Base-by-base conservation (phyloP, 2,113 vertebrate genomes). In the Coregonus clupeaformis region DNA sequence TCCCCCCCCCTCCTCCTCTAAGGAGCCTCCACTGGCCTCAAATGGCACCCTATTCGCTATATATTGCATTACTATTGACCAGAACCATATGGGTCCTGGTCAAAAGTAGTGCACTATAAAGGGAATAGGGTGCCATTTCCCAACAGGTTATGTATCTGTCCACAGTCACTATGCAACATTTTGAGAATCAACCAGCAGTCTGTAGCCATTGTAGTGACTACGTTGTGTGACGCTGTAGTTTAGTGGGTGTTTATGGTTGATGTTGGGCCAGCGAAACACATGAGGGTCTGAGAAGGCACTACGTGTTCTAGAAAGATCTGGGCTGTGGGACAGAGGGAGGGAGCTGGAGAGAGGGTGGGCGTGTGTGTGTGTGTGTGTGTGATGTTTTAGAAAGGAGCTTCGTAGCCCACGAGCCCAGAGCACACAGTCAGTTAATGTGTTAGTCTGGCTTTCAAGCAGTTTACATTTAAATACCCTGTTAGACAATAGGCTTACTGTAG, bases 221-320 rank as follows among this genome's bases (percentile, higher is more conserved):
- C 36, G 6, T 25, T 11, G 6, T 64, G 49, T 73, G 29, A 29
- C 14, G 62, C 79, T 72, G 72, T 74, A 68, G 36, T 42, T 42
- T 42, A 42, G 67, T 60, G 49, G 22, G 25, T 80, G 63, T 79
- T 79, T 78, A 69, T 73, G 80, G 79, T 87, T 88, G 72, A 80
- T 7, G 62, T 65, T 69, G 76, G 81, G 85, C 74, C 77, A 52
- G 49, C 47, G 11, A 63, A 47, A 57, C 27, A 82, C 47, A 49
- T 13, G 4, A 13, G 83, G 82, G 80, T 29, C 9, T 25, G 80
- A 77, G 69, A 76, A 77, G 72, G 64, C 57, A 60, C 2, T 55
- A 42, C 9, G 83, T 86, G 76, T 85, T 90, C 85, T 83, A 90
- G 84, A 89, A 83, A 84, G 85, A 86, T 83, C 79, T 52, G 14